phyloP scores from a whole-genome alignment of 2,113 vertebrate species.

The Platanista minor region DNA sequence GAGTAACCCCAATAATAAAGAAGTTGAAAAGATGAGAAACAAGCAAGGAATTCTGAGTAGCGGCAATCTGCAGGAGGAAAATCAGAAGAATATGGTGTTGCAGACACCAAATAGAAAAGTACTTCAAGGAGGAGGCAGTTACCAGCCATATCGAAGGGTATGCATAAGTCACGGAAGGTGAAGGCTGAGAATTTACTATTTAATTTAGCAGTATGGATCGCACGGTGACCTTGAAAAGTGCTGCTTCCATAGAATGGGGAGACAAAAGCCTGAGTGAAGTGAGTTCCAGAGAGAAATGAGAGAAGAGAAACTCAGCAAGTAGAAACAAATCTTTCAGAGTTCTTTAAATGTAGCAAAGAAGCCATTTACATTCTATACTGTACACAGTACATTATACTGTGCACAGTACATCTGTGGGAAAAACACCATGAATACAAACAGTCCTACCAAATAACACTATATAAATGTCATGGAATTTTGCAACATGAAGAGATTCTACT shows the following conservation, averaged over 20 bases:
- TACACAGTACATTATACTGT: not conserved
- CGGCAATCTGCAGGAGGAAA: not conserved
- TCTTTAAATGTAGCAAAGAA: not conserved
- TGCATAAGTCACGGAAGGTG: not conserved
- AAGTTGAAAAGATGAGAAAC: not conserved
- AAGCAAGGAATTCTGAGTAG: not conserved
- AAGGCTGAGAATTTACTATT: not conserved
- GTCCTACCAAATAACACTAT: not conserved
- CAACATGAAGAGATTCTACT: not conserved
- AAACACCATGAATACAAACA: not conserved
- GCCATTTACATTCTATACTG: not conserved
- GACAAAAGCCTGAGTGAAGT: not conserved
- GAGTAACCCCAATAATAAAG: not conserved
- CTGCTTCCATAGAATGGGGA: not conserved
- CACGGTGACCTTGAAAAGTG: not conserved
- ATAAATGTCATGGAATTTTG: not conserved
- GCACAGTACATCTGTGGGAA: not conserved
- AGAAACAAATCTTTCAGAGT: not conserved
- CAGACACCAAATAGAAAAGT: not conserved
- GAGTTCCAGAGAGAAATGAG: not conserved
- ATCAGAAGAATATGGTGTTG: not conserved
- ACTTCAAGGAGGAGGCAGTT: not conserved
- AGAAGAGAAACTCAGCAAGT: not conserved
- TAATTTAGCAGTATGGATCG: not conserved
- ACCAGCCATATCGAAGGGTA: not conserved